phyloP scores from a whole-genome alignment of 2,113 vertebrate species.

The Diadophis punctatus region DNA sequence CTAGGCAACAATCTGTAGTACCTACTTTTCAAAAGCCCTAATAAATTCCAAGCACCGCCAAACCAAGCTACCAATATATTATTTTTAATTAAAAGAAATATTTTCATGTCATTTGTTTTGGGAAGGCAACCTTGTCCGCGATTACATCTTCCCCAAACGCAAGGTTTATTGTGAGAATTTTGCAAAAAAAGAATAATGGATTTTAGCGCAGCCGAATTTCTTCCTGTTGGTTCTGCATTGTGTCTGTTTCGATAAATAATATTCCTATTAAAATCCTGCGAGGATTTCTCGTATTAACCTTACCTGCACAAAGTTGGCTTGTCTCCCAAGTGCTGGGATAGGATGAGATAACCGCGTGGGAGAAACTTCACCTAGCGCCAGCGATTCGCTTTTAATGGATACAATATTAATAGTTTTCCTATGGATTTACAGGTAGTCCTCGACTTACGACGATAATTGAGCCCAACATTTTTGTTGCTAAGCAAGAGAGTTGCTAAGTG shows the following conservation, averaged over 20 bases:
- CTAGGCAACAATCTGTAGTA: neutral
- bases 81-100: neutral
- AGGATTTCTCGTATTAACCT: neutral
- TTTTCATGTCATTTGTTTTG: neutral
- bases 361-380: neutral
- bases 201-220: neutral
- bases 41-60: neutral
- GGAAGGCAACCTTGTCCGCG: neutral
- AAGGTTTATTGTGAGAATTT: neutral
- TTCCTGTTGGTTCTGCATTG: neutral
- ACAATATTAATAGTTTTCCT: neutral
- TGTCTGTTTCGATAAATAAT: neutral
- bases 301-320: neutral
- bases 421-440: neutral
- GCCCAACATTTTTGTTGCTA: too few species aligned
- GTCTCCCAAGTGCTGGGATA: neutral
- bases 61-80: neutral
- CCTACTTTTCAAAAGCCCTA: neutral
- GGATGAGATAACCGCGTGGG: neutral
- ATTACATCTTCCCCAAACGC: neutral
- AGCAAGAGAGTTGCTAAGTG: too few species aligned
- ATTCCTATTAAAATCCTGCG: neutral
- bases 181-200: neutral
- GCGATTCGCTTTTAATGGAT: neutral
- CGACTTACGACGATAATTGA: too few species aligned